A percentile compares a stretch with the other conserved stretches of the same genome.
These are phyloP conservation scores for Balaenoptera acutorostrata DNA, from an alignment of 2,113 vertebrate species.

Conservation along the genomic window DNA sequence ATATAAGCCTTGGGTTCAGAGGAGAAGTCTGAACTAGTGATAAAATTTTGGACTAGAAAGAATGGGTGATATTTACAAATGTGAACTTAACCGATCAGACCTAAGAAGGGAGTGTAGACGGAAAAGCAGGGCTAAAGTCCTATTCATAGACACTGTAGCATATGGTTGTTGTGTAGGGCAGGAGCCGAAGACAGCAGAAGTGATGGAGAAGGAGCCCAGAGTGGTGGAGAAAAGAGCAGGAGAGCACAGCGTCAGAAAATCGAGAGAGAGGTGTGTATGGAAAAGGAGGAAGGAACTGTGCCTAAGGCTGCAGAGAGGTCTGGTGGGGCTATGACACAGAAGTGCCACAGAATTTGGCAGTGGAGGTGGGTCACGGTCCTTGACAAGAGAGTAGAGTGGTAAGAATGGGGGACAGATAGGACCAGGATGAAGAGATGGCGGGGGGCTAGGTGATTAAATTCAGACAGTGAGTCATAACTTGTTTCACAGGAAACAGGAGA, in stretches of 20 bases:
- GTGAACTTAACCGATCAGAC: not conserved
- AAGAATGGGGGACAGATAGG: not conserved
- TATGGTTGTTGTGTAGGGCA: not conserved
- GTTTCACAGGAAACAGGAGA: not conserved
- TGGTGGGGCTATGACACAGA: not conserved
- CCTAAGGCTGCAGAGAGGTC: not conserved
- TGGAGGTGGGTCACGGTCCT: accelerated
- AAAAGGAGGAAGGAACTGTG: not conserved
- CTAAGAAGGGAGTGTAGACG: not conserved
- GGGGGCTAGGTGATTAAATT: not conserved
- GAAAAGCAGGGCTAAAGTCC: not conserved
- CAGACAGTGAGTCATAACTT: too few relatives aligned
- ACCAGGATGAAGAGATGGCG: too few relatives aligned
- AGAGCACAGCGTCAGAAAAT: not conserved
- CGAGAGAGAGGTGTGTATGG: not conserved
- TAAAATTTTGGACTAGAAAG: not conserved
- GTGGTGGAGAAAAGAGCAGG: not conserved
- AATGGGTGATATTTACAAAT: not conserved
- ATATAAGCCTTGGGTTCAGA: not conserved
- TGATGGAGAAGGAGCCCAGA: not conserved
- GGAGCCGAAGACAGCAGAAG: not conserved
- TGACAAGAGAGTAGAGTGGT: not conserved
- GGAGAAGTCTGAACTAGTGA: not conserved
- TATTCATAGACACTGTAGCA: not conserved
- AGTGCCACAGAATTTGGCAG: too few relatives aligned